Conservation (phyloP, 2,888 invertebrate genomes). For the Julus scandinavius region DNA sequence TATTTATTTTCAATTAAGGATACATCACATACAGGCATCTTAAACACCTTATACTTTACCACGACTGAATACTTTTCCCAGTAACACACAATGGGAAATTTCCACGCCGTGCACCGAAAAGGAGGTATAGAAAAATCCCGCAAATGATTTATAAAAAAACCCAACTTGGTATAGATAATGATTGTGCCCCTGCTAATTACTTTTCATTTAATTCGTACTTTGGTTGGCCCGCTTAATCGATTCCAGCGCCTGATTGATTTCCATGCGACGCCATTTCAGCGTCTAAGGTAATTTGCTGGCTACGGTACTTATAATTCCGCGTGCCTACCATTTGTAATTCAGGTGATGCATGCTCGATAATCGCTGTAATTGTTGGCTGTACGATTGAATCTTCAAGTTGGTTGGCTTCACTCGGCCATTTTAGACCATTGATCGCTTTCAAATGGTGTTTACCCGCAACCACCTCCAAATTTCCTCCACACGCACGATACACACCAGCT, state of each 20-base stretch:
- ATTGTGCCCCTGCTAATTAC: not conserved
- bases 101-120: not conserved
- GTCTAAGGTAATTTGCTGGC: not conserved
- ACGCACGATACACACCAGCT: not conserved
- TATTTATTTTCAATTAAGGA: no score
- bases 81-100: not conserved
- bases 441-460: slow-evolving; percentile 2
- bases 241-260: slow-evolving; percentile 18
- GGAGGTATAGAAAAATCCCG: no score
- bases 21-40: no score
- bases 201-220: slow-evolving; percentile 18
- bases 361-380: slow-evolving; percentile 41
- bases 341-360: slow-evolving; percentile 24
- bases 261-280: slow-evolving; percentile 7
- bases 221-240: not conserved
- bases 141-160: not conserved
- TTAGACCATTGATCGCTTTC: slow-evolving; percentile 18
- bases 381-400: slow-evolving; percentile 13
- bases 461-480: not conserved
- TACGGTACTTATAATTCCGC: not conserved
- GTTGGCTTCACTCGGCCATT: slow-evolving; percentile 43
- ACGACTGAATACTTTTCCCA: no score
- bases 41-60: no score
- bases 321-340: slow-evolving; percentile 36
- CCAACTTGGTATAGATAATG: not conserved